A percentile compares a stretch with the other conserved stretches of the same genome.
Conservation (phyloP, 1,140 invertebrate genomes). For the Musca domestica region DNA sequence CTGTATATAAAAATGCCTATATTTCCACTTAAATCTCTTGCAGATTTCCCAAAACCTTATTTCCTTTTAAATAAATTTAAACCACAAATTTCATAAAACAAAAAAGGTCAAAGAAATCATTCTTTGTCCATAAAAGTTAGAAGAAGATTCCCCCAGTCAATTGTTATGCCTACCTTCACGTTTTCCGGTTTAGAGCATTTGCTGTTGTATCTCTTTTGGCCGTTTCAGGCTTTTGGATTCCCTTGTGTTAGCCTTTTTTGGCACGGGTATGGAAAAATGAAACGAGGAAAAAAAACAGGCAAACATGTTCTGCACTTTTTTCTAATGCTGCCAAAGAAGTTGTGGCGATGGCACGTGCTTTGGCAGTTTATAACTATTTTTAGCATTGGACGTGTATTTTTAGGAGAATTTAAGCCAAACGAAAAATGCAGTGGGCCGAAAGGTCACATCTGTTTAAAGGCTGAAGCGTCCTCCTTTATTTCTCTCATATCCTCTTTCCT, state of each 20-base stretch:
- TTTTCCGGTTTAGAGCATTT: neutral
- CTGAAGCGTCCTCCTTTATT: neutral
- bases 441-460: neutral
- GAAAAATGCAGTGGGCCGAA: neutral
- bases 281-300: too few species aligned
- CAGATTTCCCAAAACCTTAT: too few species aligned
- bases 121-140: too few species aligned
- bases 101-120: too few species aligned
- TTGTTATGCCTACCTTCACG: too few species aligned
- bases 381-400: neutral
- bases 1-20: too few species aligned
- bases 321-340: slow-evolving; percentile 12
- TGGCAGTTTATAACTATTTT: slow-evolving; percentile 14
- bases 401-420: neutral
- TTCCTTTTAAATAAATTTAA: too few species aligned
- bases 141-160: too few species aligned
- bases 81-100: too few species aligned
- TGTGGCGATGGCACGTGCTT: slow-evolving; percentile 9
- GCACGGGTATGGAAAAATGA: too few species aligned
- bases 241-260: too few species aligned
- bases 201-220: neutral
- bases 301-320: neutral
- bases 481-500: neutral
- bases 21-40: too few species aligned
- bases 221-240: neutral